Evolutionary conservation across 2,888 invertebrate species (phyloP), one percentile per base, ranked within the genome.

Genomic region (Nowickia ferox): DNA sequence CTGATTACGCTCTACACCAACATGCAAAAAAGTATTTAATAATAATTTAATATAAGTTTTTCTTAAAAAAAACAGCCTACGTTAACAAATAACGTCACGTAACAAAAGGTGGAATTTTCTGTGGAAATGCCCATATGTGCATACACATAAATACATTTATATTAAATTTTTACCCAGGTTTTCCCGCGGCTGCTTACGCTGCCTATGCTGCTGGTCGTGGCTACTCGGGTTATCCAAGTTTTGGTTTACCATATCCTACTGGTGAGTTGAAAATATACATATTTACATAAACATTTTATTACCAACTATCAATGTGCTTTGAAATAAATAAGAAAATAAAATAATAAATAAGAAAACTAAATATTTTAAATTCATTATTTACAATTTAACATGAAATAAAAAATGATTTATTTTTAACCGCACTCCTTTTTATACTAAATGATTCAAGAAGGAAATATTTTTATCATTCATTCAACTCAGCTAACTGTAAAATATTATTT

Each of bases 241-340:
- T 98, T 95, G 97, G 98, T 95, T 97, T 98, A 94, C 98, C 98
- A 93, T 98, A 98, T 95, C 98, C 98, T 93, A 97, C 98, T 97
- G 97, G 97, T 97, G 97, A 97, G 88, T 88, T 83, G 19, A 15
- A 57, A 55, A 66, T 46, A 30, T 30, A 30, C 30, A 38, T 38
- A 66, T 46, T 6, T 30, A 30, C 30, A 38, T 38, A 46, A n/a
- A n/a, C n/a, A 9, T 30, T 6, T 46, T 17, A 53, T 17, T 46
- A 46, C 46, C 4, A 8, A 11, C 19, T 30, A 65, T 46, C 6
- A 65, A 46, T 9, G 1, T 22, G 2, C 10, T 30, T 40, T 13
- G 6, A 30, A 30, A 30, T 53, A 10, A 8, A 11, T 13, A 40
- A 48, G 10, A 10, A n/a, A n/a, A n/a, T n/a, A n/a, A n/a, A n/a